Conservation (phyloP, 2,113 vertebrate species). For the Microcebus jonahi region DNA sequence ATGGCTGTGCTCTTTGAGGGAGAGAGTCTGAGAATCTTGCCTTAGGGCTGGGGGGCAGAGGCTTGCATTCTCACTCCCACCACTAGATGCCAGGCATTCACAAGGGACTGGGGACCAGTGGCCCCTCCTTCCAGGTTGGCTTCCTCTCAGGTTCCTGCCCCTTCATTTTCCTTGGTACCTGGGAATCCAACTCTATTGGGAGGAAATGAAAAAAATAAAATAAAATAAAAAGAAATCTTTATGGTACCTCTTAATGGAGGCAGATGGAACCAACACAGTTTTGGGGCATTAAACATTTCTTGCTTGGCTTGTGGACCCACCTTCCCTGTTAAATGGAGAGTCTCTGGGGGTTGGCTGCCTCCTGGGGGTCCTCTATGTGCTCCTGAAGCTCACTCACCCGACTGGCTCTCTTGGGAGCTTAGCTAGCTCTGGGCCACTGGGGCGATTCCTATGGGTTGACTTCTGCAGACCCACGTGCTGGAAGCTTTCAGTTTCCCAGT, state of each 20-base stretch:
- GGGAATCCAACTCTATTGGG: background rate
- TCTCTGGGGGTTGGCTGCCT: background rate
- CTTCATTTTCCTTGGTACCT: background rate
- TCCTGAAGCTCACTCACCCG: background rate
- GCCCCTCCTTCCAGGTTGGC: background rate
- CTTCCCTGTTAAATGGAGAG: background rate
- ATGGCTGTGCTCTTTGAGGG: background rate
- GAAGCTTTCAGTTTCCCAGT: background rate
- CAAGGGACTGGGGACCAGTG: background rate
- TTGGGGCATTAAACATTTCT: background rate
- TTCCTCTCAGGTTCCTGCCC: background rate
- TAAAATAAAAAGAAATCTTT: background rate
- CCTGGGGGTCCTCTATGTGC: too few relatives aligned
- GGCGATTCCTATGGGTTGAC: background rate
- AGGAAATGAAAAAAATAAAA: background rate
- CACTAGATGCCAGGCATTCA: slow-evolving; percentile 62
- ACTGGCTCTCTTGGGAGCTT: background rate
- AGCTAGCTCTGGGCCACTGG: background rate
- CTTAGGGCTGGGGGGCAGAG: background rate
- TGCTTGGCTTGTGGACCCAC: too few relatives aligned
- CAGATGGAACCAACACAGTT: background rate
- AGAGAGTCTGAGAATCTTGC: background rate
- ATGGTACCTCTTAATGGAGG: background rate
- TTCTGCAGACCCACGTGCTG: background rate
- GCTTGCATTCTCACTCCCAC: slow-evolving; percentile 7